Conservation (phyloP, 2,888 invertebrate species). For the Oxystoma pomonae region DNA sequence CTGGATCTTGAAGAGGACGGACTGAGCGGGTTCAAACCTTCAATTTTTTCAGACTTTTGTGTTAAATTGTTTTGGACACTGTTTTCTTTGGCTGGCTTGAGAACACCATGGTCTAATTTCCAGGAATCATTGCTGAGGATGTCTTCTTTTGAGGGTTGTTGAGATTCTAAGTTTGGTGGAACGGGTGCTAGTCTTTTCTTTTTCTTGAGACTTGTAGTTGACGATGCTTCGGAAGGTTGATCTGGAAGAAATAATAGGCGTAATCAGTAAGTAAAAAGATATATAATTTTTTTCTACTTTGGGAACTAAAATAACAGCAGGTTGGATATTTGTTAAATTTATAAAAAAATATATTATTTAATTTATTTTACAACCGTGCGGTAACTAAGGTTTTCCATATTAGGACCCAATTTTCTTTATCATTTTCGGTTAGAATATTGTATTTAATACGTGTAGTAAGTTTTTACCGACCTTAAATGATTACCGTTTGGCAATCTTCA, state of each 20-base stretch:
- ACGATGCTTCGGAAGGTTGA: constrained; percentile 24
- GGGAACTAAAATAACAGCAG: too few species aligned
- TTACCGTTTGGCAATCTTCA: too few species aligned
- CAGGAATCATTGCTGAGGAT: constrained; percentile 47
- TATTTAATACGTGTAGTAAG: too few species aligned
- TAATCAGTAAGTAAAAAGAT: too few species aligned
- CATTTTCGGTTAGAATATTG: too few species aligned
- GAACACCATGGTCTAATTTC: constrained; percentile 49
- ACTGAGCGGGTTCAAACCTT: constrained; percentile 24
- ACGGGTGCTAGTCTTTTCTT: constrained; percentile 49
- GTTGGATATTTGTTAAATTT: too few species aligned
- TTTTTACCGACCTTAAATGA: too few species aligned
- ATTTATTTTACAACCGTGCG: too few species aligned
- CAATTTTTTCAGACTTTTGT: constrained; percentile 2
- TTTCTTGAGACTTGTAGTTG: constrained; percentile 40
- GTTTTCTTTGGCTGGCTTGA: constrained; percentile 46
- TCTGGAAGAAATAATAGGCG: not conserved
- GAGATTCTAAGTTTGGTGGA: constrained; percentile 39
- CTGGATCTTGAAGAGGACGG: constrained; percentile 35
- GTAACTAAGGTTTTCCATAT: too few species aligned
- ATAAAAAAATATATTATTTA: too few species aligned
- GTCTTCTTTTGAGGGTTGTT: constrained; percentile 33
- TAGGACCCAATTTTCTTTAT: too few species aligned
- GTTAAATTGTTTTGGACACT: constrained; percentile 21
- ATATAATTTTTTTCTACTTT: not conserved